Conservation (phyloP, 2,113 vertebrate genomes). For the Alectura lathami region DNA sequence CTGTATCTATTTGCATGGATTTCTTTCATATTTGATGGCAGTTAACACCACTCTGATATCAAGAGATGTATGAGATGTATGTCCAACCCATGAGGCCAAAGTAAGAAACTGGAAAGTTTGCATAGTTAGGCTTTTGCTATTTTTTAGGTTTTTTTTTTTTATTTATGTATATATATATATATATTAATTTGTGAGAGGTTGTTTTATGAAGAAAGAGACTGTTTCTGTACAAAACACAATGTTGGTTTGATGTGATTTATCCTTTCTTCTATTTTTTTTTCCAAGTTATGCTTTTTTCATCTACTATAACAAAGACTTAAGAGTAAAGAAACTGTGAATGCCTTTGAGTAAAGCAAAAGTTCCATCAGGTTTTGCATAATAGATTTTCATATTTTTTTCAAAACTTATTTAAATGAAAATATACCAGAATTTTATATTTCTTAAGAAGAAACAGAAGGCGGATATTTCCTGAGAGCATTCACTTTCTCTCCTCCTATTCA, state of each 20-base stretch:
- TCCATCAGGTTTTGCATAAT: not conserved
- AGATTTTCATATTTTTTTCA: not conserved
- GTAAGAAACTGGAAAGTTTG: not conserved
- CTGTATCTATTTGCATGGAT: not conserved
- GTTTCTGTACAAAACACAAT: too few relatives aligned
- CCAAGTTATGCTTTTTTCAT: not conserved
- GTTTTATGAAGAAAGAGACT: too few relatives aligned
- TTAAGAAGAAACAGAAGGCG: not conserved
- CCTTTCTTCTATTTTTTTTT: not conserved
- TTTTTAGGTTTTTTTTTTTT: too few relatives aligned
- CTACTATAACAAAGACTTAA: not conserved
- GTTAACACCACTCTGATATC: not conserved
- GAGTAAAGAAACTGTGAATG: fast-evolving
- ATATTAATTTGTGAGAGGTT: not conserved
- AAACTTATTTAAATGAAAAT: not conserved
- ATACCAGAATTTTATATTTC: not conserved
- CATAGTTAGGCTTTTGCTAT: not conserved
- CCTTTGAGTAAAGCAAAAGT: not conserved
- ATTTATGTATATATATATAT: too few relatives aligned
- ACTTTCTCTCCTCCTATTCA: not conserved
- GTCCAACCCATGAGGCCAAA: not conserved
- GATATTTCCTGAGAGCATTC: not conserved
- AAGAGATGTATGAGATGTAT: not conserved
- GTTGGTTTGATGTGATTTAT: too few relatives aligned
- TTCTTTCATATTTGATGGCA: not conserved